Conservation (phyloP, 1,140 invertebrate species). For the Drosophila carrolli region DNA sequence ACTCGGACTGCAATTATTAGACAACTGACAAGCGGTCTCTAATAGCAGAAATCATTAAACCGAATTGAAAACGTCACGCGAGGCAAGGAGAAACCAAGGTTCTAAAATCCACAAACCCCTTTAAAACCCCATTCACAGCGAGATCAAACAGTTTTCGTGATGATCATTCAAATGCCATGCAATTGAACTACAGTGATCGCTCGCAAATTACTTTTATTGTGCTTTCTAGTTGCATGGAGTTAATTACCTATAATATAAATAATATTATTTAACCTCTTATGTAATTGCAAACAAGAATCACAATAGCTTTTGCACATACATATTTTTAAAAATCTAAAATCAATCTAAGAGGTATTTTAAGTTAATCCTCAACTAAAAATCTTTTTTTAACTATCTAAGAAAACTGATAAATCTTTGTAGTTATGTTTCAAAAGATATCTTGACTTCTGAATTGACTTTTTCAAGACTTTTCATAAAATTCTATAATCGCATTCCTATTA, state of each 20-base stretch:
- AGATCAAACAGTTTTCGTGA: slow-evolving; percentile 28
- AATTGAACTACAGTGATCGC: slow-evolving; percentile 12
- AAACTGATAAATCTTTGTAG: too few relatives aligned
- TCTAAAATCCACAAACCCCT: slow-evolving; percentile 3
- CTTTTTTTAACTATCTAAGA: too few relatives aligned
- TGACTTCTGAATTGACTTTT: too few relatives aligned
- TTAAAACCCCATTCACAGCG: background rate
- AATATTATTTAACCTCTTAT: too few relatives aligned
- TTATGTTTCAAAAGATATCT: too few relatives aligned
- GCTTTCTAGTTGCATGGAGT: background rate
- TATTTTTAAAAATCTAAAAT: too few relatives aligned
- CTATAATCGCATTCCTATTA: too few relatives aligned
- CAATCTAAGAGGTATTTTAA: too few relatives aligned
- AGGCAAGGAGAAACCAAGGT: slow-evolving; percentile 40
- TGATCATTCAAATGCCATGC: slow-evolving; percentile 17
- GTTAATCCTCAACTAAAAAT: too few relatives aligned
- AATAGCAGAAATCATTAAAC: slow-evolving; percentile 21
- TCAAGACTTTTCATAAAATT: too few relatives aligned
- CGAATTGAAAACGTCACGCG: slow-evolving; percentile 54
- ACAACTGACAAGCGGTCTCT: slow-evolving; percentile 27
- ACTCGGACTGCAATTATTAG: slow-evolving; percentile 39
- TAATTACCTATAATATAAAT: background rate
- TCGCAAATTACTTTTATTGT: background rate
- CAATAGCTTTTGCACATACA: background rate
- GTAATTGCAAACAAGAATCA: too few relatives aligned